These are phyloP conservation scores for Peribatodes rhomboidaria DNA, from an alignment of 2,888 invertebrate genomes.

Conservation along the genomic window DNA sequence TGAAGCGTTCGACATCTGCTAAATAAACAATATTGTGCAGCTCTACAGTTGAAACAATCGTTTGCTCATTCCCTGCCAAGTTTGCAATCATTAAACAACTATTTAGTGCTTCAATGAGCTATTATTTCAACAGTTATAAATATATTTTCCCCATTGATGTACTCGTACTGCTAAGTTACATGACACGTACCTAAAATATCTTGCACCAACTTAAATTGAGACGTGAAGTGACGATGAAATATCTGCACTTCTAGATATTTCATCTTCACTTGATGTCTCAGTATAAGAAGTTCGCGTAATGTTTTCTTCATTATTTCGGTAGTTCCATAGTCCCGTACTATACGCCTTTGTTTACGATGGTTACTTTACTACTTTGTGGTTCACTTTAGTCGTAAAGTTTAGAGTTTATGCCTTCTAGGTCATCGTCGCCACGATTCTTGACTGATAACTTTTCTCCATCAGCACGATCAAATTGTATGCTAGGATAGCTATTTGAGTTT, in stretches of 20 bases:
- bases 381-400: constrained; percentile 21
- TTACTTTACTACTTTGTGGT: constrained; percentile 27
- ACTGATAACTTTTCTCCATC: constrained; percentile 16
- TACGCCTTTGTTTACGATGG: constrained; percentile 20
- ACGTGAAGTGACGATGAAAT: not conserved
- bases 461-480: not conserved
- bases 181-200: not conserved
- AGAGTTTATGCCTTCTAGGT: constrained; percentile 16
- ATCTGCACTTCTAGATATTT: constrained; percentile 4
- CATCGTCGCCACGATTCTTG: constrained; percentile 19
- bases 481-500: not conserved
- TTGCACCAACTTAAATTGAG: not conserved
- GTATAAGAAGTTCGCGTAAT: not conserved
- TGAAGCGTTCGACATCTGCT: constrained; percentile 50
- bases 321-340: constrained; percentile 20
- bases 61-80: constrained; percentile 57
- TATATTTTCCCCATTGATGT: constrained; percentile 2
- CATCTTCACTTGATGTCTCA: constrained; percentile 3
- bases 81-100: constrained; percentile 56
- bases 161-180: not conserved
- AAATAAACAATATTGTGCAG: constrained; percentile 52
- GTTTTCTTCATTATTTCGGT: constrained; percentile 17
- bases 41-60: constrained; percentile 59
- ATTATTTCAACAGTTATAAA: constrained; percentile 26
- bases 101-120: constrained; percentile 51